A percentile compares a stretch with the other conserved stretches of the same genome.
phyloP scores from a whole-genome alignment of 1,140 invertebrate species.

The Leptinotarsa lineolata region DNA sequence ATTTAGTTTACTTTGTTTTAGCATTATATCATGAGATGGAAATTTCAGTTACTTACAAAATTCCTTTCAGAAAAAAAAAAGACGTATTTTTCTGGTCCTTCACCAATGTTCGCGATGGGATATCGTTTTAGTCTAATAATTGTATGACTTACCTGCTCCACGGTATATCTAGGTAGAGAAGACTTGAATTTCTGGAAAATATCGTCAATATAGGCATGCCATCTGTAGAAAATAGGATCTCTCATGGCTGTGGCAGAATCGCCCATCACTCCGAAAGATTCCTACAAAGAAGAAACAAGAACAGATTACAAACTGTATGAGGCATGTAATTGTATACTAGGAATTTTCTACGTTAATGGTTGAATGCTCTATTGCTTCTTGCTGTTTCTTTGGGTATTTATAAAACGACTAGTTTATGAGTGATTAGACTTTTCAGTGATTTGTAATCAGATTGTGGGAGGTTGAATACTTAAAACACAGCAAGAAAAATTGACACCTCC shows the following conservation, averaged over 20 bases:
- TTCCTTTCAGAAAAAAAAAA: background rate
- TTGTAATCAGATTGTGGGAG: too few relatives aligned
- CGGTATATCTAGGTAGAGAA: conserved; percentile 66
- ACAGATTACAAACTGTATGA: background rate
- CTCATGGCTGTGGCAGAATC: conserved; percentile 74
- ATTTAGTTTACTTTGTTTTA: background rate
- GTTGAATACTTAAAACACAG: too few relatives aligned
- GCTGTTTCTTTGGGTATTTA: too few relatives aligned
- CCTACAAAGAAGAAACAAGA: conserved; percentile 36
- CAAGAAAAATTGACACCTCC: too few relatives aligned
- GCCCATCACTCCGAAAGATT: conserved; percentile 68
- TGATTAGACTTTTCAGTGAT: too few relatives aligned
- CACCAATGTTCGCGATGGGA: background rate
- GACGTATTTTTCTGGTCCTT: background rate
- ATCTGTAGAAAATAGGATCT: conserved; percentile 84
- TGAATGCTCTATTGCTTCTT: too few relatives aligned
- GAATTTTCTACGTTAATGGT: too few relatives aligned
- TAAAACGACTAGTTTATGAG: too few relatives aligned
- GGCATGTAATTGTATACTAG: too few relatives aligned
- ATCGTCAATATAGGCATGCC: conserved; percentile 80
- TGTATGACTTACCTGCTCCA: conserved; percentile 57
- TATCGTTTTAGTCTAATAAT: background rate
- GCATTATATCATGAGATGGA: too few relatives aligned
- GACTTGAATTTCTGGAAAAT: conserved; percentile 77
- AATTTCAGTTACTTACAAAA: too few relatives aligned